Evolutionary conservation across 2,113 vertebrate genomes (phyloP), one percentile per base, ranked within the genome.

Genomic region (Caretta caretta): DNA sequence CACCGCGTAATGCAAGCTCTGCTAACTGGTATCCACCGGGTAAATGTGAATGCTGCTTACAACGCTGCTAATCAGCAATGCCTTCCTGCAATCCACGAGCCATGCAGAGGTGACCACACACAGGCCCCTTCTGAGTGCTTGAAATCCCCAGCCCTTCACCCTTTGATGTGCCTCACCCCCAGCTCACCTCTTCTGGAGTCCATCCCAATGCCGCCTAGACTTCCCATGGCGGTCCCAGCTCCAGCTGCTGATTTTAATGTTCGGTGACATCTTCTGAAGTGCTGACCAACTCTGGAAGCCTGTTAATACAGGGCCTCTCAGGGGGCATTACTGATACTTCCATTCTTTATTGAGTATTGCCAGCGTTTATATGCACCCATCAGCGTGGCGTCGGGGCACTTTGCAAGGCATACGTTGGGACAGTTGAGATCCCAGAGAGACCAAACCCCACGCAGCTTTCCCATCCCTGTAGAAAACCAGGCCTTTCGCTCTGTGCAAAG

Each of bases 251-350:
- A 75, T n/a, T n/a, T 2, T 5, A 2, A 0, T 7, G 49, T 56
- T 65, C 42, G 31, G 42, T 4, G 1, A 6, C 10, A 1, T 20
- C 13, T 1, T 11, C 51, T 16, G 19, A 31, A 54, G 13, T 4
- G 42, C 35, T 29, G 88, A 51, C 50, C 35, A 35, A 50, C 50
- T 78, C 54, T 80, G 0, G 0, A 20, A 42, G 8, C 7, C 27
- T 10, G 38, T 1, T 0, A 16, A 2, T 1, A 0, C 27, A 2
- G 0, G 2, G 42, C 57, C 62, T 29, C 57, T 31, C 85, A 27
- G 65, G n/a, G 46, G 10, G 1, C 0, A 8, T 25, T 29, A 49
- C 51, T 0, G 0, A 31, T 6, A 7, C n/a, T 31, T 19, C 35
- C 57, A 3, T 49, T 84, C 1, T 0, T 1, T 12, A 25, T 5